Evolutionary conservation across 2,113 vertebrate genomes (phyloP).

Genomic region (Phasianus colchicus): DNA sequence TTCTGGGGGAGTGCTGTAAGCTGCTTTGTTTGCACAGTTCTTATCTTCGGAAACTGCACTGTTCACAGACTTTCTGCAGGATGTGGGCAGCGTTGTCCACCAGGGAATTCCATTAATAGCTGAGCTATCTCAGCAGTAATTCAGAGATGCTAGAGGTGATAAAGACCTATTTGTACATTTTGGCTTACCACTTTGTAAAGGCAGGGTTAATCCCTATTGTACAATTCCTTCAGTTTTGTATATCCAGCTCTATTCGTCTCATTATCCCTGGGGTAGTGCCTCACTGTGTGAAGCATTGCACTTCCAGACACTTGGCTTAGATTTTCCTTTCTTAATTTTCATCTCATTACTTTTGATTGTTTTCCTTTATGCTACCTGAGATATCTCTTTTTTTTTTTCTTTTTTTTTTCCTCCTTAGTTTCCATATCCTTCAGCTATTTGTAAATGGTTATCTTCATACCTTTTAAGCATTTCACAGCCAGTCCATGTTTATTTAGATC

Average conservation of each 20-base stretch:
- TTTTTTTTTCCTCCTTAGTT: conserved; percentile 24
- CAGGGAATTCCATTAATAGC: neutral
- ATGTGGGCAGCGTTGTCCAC: neutral
- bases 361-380: conserved; percentile 10
- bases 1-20: neutral
- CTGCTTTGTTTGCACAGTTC: neutral
- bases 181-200: neutral
- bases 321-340: conserved; percentile 35
- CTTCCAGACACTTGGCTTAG: neutral
- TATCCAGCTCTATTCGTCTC: neutral
- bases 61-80: neutral
- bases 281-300: neutral
- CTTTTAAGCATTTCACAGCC: conserved; percentile 33
- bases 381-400: conserved; percentile 10
- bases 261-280: neutral
- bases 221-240: neutral
- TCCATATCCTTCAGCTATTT: conserved; percentile 58
- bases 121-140: neutral
- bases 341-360: conserved; percentile 2
- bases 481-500: conserved; percentile 49
- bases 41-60: accelerated
- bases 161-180: neutral
- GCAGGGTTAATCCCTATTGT: neutral
- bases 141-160: neutral
- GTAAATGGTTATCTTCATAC: conserved; percentile 36